Conservation (phyloP, 2,113 vertebrate species). For the Corythaeola cristata region DNA sequence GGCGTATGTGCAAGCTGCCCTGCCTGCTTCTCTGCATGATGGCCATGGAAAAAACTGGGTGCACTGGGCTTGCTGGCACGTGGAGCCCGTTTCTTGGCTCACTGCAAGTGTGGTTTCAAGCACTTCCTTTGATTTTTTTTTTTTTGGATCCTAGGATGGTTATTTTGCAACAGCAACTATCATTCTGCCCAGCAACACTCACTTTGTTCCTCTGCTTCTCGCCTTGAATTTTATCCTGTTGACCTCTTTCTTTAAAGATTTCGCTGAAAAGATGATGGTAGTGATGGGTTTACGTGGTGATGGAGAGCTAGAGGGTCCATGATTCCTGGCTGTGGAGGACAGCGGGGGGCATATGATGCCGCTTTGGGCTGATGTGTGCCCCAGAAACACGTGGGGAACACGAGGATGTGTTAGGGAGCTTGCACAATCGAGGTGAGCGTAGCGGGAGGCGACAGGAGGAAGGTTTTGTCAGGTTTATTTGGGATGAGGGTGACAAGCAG, state of each 20-base stretch:
- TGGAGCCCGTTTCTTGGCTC: not conserved
- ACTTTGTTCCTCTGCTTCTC: not conserved
- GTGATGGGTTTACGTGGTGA: fast-evolving
- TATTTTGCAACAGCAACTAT: not conserved
- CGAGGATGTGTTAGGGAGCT: not conserved
- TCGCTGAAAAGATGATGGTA: too few species aligned
- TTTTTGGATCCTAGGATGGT: not conserved
- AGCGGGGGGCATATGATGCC: fast-evolving
- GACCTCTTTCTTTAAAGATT: too few species aligned
- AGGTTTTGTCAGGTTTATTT: not conserved
- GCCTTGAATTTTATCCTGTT: not conserved
- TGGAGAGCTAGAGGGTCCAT: fast-evolving
- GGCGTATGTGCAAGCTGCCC: not conserved
- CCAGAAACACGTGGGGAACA: not conserved
- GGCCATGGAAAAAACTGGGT: not conserved
- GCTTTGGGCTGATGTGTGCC: not conserved
- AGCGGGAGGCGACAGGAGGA: not conserved
- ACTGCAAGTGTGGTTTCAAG: not conserved
- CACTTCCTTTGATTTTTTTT: not conserved
- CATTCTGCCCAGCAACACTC: not conserved
- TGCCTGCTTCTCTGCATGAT: not conserved
- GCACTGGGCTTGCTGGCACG: fast-evolving
- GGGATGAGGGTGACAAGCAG: not conserved
- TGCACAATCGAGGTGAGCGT: fast-evolving
- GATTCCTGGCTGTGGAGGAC: not conserved